Evolutionary conservation across 2,888 invertebrate species (phyloP).

Genomic region (Folsomia candida): DNA sequence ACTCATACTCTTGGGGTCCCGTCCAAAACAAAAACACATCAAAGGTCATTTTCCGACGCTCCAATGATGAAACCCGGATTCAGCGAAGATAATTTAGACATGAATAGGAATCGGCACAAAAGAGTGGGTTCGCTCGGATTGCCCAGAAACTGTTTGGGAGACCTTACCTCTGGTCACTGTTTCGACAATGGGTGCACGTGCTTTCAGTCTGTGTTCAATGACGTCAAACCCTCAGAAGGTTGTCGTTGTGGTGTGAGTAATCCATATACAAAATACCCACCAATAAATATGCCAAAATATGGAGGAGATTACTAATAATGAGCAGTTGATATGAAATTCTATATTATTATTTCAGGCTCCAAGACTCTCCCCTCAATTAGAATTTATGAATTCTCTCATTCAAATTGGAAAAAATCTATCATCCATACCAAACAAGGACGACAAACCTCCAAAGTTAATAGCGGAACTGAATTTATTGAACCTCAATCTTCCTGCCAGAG

Average conservation of each 20-base stretch:
- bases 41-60: conserved; percentile 71
- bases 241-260: conserved; percentile 73
- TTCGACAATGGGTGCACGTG: conserved; percentile 96
- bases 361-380: conserved; percentile 75
- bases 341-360: conserved; percentile 64
- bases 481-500: conserved; percentile 92
- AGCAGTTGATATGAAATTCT: background rate
- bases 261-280: too few species aligned
- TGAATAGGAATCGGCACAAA: conserved; percentile 40
- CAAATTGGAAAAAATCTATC: conserved; percentile 80
- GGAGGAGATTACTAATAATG: background rate
- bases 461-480: conserved; percentile 92
- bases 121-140: conserved; percentile 49
- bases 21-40: conserved; percentile 66
- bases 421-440: conserved; percentile 80
- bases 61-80: conserved; percentile 65
- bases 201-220: conserved; percentile 77
- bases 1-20: conserved; percentile 3
- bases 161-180: conserved; percentile 88
- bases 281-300: background rate
- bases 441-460: conserved; percentile 85
- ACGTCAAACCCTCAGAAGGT: conserved; percentile 68
- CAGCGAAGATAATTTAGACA: conserved; percentile 40
- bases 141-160: conserved; percentile 64
- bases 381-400: conserved; percentile 83